These are phyloP conservation scores for Pseudopleuronectes americanus DNA, from an alignment of 2,797 vertebrate genomes.

Conservation along the genomic window DNA sequence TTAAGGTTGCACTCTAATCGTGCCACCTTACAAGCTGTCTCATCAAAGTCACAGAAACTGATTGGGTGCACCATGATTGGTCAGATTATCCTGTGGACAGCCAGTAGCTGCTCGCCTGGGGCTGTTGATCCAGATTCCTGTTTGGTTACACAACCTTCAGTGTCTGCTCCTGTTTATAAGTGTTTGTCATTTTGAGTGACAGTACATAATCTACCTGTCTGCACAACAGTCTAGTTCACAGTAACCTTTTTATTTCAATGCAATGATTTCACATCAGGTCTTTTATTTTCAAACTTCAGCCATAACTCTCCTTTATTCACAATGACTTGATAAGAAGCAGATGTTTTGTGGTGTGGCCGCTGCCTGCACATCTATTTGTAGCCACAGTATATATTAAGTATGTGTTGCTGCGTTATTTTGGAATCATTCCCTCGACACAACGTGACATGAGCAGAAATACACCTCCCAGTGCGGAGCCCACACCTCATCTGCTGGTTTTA, in stretches of 20 bases:
- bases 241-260: neutral
- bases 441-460: conserved; percentile 30
- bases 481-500: conserved; percentile 42
- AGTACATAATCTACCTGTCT: neutral
- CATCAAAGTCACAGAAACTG: neutral
- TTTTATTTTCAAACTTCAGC: neutral
- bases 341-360: neutral
- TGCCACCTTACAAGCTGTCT: neutral
- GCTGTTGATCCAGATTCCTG: neutral
- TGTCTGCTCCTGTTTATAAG: neutral
- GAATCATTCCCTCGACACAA: conserved; percentile 13
- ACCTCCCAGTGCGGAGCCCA: neutral
- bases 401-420: conserved; percentile 15
- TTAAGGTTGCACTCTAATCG: too few species aligned
- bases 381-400: neutral
- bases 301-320: neutral
- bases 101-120: neutral
- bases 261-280: neutral
- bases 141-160: neutral
- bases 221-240: neutral
- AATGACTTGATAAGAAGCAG: neutral
- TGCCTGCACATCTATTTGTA: neutral
- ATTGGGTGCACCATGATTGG: neutral
- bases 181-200: neutral
- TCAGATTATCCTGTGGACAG: neutral